Conservation (phyloP, 2,797 vertebrate species). For the Aselliscus stoliczkanus region DNA sequence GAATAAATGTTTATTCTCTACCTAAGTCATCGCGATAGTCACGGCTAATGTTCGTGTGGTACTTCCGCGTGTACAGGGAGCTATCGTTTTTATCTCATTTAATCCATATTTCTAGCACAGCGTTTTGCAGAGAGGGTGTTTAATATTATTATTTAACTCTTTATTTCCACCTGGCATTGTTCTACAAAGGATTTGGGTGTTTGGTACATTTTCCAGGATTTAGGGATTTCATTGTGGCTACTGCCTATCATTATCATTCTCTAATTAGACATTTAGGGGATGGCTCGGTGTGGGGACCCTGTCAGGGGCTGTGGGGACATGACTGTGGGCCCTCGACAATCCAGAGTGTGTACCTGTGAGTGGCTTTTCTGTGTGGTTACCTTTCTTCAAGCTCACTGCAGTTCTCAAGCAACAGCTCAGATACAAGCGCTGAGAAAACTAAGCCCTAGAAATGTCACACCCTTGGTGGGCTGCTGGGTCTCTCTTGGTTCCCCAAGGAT, state of each 20-base stretch:
- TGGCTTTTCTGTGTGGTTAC: neutral
- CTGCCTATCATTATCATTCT: neutral
- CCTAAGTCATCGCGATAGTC: neutral
- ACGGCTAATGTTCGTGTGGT: neutral
- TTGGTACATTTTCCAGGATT: rapidly evolving
- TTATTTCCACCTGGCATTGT: neutral
- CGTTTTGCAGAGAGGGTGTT: neutral
- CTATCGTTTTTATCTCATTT: neutral
- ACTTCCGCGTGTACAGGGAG: neutral
- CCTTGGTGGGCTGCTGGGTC: neutral
- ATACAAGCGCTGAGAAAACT: neutral
- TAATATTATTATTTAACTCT: neutral
- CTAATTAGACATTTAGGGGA: neutral
- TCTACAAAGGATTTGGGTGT: neutral
- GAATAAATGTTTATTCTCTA: neutral
- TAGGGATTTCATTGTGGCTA: neutral
- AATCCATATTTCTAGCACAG: neutral
- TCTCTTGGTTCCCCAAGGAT: neutral
- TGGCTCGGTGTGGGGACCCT: rapidly evolving
- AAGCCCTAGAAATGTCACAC: conserved; percentile 19
- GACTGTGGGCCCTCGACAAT: neutral
- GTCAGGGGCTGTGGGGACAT: neutral
- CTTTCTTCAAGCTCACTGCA: neutral
- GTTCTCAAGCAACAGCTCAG: neutral
- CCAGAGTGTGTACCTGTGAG: neutral